Base-by-base conservation (phyloP, 2,888 invertebrate genomes). In the Atrina japonica region DNA sequence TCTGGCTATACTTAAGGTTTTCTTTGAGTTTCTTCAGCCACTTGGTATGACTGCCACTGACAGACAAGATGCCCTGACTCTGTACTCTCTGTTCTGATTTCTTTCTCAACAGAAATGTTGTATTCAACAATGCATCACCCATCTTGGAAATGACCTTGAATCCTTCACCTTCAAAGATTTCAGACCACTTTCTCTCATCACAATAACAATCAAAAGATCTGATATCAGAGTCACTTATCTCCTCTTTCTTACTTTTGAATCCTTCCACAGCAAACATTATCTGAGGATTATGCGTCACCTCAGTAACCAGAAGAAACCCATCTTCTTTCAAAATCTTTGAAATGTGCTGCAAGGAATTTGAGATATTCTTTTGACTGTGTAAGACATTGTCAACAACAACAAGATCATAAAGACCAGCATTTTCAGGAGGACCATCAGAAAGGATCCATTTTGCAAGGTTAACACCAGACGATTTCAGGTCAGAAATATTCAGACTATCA, bases 1-100 rank as follows among this genome's bases (percentile, higher is more conserved):
- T 72, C 23, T 90, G 88, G 93, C 58, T 94, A 92, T 93, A 93
- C 73, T 93, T 93, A 88, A 98, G 87, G 0, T 95, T 94, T 0
- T 92, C 93, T 89, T 97, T 97, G 35, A 97, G 91, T 11, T 92
- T 91, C 56, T 96, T 95, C 55, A 98, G 93, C 97, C 97, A 98
- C 14, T 68, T 73, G 49, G 73, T 79, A 18, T 78, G 70, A 14
- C 77, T 56, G 7, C 72, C 72, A 75, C 78, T 77, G 14, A 83
- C 73, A 18, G 66, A 52, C 14, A 85, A 50, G 23, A 80, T 40
- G 6, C 70, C 75, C 30, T 76, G 78, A 2, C 66, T 71, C 29
- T 66, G 60, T 41, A 60, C 11, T 5, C 14, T 55, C 16, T 55
- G 14, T 23, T 71, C 30, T 1, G 50, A 23, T 25, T 35, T 27